These are phyloP conservation scores for Yponomeuta plumbellus DNA, from an alignment of 2,888 invertebrate genomes.

Conservation along the genomic window DNA sequence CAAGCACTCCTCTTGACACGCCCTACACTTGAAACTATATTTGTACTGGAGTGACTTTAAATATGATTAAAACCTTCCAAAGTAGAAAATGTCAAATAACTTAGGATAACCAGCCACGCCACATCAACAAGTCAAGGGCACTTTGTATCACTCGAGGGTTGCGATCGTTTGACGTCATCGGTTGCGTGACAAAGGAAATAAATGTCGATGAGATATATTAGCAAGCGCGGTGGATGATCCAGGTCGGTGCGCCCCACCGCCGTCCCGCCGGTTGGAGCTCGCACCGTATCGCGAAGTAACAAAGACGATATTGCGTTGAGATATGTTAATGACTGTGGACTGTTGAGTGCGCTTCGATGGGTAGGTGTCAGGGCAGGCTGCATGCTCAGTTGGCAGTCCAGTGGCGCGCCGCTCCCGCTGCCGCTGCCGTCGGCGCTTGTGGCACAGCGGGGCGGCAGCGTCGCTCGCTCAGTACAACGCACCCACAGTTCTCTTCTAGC, in stretches of 20 bases:
- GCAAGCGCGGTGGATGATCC: conserved; percentile 55
- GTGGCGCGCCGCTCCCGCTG: conserved; percentile 15
- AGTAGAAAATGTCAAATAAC: background rate
- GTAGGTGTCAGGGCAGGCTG: conserved; percentile 11
- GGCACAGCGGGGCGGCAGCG: conserved; percentile 17
- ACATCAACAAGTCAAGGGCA: conserved; percentile 6
- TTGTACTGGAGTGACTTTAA: background rate
- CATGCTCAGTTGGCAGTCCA: conserved; percentile 9
- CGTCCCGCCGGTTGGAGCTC: conserved; percentile 37
- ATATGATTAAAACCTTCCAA: background rate
- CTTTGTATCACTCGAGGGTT: background rate
- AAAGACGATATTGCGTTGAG: conserved; percentile 4
- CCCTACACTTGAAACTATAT: too few species aligned
- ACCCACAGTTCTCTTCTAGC: conserved; percentile 64
- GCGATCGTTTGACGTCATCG: conserved; percentile 21
- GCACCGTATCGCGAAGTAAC: background rate
- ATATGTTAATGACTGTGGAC: conserved; percentile 7
- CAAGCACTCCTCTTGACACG: too few species aligned
- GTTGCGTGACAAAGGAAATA: conserved; percentile 25
- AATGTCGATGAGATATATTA: conserved; percentile 30
- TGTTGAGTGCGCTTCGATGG: conserved; percentile 15
- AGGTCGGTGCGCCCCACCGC: conserved; percentile 57
- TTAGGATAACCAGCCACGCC: background rate
- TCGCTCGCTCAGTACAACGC: conserved; percentile 28
- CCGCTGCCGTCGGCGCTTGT: conserved; percentile 17